These are phyloP conservation scores for Mastacembelus armatus DNA, from an alignment of 2,797 vertebrate genomes.

Conservation along the genomic window DNA sequence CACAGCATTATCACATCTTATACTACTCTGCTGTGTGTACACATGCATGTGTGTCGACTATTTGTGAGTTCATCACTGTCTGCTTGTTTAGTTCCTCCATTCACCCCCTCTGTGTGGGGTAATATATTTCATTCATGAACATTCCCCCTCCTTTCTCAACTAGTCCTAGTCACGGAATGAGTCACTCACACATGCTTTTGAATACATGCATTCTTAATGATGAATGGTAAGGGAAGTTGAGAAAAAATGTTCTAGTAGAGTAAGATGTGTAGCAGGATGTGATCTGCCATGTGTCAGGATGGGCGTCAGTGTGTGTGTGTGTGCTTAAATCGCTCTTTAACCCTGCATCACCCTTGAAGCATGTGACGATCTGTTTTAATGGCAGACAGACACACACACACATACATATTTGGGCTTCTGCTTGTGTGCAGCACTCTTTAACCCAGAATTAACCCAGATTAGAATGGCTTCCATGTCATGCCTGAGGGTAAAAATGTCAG, in stretches of 20 bases:
- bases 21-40: too few relatives aligned
- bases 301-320: background rate
- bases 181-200: conserved; percentile 15
- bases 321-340: conserved; percentile 37
- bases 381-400: conserved; percentile 19
- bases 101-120: conserved; percentile 28
- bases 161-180: conserved; percentile 56
- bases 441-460: conserved; percentile 31
- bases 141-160: conserved; percentile 19
- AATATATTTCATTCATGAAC: conserved; percentile 74
- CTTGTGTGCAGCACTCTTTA: conserved; percentile 44
- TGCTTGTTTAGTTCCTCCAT: conserved; percentile 32
- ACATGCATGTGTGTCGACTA: too few relatives aligned
- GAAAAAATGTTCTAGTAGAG: conserved; percentile 33
- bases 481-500: background rate
- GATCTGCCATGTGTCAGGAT: conserved; percentile 19
- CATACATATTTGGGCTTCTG: conserved; percentile 21
- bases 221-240: conserved; percentile 19
- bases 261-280: conserved; percentile 1
- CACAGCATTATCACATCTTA: too few relatives aligned
- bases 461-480: conserved; percentile 24
- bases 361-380: conserved; percentile 23
- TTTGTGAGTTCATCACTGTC: conserved; percentile 2
- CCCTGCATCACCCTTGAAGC: conserved; percentile 8
- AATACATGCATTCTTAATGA: conserved; percentile 64